These are phyloP conservation scores for Polylopha cassiicola DNA, from an alignment of 2,888 invertebrate genomes.

Conservation along the genomic window DNA sequence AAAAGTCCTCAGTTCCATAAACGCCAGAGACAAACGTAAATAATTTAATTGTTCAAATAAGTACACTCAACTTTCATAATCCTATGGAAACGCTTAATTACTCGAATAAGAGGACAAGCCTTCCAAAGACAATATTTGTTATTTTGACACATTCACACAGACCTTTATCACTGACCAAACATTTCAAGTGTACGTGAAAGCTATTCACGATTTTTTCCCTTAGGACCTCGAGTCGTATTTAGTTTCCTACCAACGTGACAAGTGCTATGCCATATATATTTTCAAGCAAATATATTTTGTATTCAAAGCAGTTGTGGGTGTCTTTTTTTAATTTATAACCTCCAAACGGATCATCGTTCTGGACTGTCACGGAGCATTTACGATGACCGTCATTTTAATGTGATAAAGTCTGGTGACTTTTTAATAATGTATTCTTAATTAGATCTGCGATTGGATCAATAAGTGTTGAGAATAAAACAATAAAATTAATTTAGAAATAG, in stretches of 20 bases:
- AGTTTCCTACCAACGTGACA: conserved; percentile 72
- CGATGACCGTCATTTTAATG: too few species aligned
- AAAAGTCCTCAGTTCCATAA: too few species aligned
- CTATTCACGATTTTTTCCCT: conserved; percentile 65
- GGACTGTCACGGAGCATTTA: conserved; percentile 33
- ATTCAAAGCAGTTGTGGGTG: conserved; percentile 50
- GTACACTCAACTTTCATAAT: conserved; percentile 11
- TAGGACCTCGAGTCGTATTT: conserved; percentile 60
- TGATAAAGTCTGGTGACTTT: conserved; percentile 15
- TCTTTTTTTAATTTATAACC: conserved; percentile 41
- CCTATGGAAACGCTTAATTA: conserved; percentile 45
- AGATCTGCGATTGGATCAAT: conserved; percentile 10
- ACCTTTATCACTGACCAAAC: conserved; percentile 69
- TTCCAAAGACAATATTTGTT: conserved; percentile 70
- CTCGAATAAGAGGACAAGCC: conserved; percentile 45
- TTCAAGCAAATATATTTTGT: conserved; percentile 63
- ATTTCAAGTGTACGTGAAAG: conserved; percentile 72
- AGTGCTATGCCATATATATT: conserved; percentile 69
- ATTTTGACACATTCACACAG: conserved; percentile 77
- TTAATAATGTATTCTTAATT: conserved; percentile 14
- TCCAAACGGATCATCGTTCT: conserved; percentile 40
- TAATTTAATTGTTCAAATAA: conserved; percentile 5
- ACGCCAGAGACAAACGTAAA: too few species aligned
- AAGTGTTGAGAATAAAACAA: too few species aligned
- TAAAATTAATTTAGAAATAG: too few species aligned